Conservation (phyloP, 2,113 vertebrate genomes). For the Regulus satrapa region DNA sequence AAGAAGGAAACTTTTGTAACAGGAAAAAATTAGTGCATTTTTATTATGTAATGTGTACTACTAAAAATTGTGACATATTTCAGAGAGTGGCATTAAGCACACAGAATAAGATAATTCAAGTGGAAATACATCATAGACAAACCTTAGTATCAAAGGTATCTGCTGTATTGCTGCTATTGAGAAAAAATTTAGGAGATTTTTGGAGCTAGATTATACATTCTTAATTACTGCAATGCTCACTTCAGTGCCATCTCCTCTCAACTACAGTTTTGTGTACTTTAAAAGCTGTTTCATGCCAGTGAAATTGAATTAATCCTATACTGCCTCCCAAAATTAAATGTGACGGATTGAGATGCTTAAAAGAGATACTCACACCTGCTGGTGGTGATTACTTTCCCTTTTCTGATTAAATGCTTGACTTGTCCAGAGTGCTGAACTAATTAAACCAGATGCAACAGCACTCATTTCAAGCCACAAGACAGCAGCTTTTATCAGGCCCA, state of each 20-base stretch:
- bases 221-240: background rate
- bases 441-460: background rate
- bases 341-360: background rate
- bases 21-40: background rate
- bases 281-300: background rate
- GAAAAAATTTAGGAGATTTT: background rate
- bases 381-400: background rate
- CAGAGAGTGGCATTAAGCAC: background rate
- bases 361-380: background rate
- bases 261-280: background rate
- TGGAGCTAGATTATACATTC: background rate
- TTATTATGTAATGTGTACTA: background rate
- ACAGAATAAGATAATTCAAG: background rate
- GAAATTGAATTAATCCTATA: background rate
- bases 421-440: conserved; percentile 11
- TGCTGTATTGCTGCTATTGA: accelerated
- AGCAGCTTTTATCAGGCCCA: background rate
- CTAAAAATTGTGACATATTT: background rate
- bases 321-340: background rate
- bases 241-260: background rate
- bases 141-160: background rate
- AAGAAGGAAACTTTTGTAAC: background rate
- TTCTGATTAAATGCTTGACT: conserved; percentile 20
- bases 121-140: background rate
- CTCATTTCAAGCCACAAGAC: background rate